Evolutionary conservation across 2,888 invertebrate genomes (phyloP), one percentile per base, ranked within the genome.

Genomic region (Balanococcus diminutus): DNA sequence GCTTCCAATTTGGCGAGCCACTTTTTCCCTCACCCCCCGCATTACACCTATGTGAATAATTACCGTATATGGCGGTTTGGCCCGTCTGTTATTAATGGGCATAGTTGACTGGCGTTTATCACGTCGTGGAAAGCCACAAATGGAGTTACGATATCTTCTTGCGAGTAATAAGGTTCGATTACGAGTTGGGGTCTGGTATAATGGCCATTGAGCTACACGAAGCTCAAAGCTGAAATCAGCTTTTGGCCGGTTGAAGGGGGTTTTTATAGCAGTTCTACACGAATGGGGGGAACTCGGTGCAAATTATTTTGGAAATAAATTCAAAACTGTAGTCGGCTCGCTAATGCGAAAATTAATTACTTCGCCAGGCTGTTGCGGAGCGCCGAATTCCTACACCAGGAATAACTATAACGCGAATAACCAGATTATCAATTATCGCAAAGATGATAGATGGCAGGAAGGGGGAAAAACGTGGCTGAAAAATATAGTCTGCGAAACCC

Each of bases 291-390:
- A 67, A 28, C 61, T 8, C 25, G 6, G 51, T 19, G 19, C 51
- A 14, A 67, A 67, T 14, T 67, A 67, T 67, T 67, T 28, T 5
- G 25, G 28, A 25, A 67, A 67, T 67, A 28, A 67, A 67, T 67
- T 67, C 25, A 11, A 25, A 67, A 28, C 61, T 9, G 61, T 14
- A 25, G 25, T 25, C 61, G 61, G 3, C 25, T 11, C n/a, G 9
- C 61, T 67, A 67, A 67, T 28, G 61, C 28, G 61, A 67, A 28
- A 67, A 67, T 67, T 67, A 67, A 67, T 67, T 67, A 67, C 61
- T 67, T 1, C 4, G 51, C 19, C 51, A 19, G 19, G 19, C 19
- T 51, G n/a, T 1, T 51, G n/a, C 51, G n/a, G n/a, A 2, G 51
- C n/a, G 25, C 61, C 61, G 61, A 67, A 67, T 67, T 67, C 61